phyloP scores from a whole-genome alignment of 2,797 vertebrate species.

The Coendou prehensilis region DNA sequence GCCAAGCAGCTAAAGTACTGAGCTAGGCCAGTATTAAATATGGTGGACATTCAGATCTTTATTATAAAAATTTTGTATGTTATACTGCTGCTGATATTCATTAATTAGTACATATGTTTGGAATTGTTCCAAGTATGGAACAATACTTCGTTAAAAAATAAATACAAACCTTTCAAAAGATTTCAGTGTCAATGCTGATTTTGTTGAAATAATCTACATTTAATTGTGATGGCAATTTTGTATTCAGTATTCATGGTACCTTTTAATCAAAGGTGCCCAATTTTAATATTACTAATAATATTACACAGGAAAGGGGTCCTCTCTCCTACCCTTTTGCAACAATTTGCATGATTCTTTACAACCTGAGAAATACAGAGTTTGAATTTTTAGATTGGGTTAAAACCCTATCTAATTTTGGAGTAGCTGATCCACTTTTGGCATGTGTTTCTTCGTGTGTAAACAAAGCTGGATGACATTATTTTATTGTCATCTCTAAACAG shows the following conservation, averaged over 20 bases:
- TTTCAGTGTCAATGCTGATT: not conserved
- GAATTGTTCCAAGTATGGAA: not conserved
- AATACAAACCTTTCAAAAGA: not conserved
- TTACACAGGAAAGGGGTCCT: not conserved
- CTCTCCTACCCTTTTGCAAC: not conserved
- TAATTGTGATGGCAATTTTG: not conserved
- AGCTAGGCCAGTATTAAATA: not conserved
- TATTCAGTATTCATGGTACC: not conserved
- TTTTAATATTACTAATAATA: not conserved
- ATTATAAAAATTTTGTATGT: not conserved
- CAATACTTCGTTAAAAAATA: not conserved
- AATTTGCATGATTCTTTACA: not conserved
- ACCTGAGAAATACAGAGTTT: not conserved
- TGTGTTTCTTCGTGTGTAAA: not conserved
- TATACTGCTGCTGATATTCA: not conserved
- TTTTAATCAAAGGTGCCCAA: not conserved
- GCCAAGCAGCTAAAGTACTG: not conserved
- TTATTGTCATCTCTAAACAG: not conserved
- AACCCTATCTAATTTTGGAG: not conserved
- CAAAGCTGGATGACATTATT: not conserved
- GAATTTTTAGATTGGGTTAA: not conserved
- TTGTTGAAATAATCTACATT: not conserved
- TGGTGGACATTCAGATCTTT: not conserved
- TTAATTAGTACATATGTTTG: constrained; percentile 9
- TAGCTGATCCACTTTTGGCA: not conserved